Conservation (phyloP, 2,113 vertebrate genomes). For the Clinocottus analis region DNA sequence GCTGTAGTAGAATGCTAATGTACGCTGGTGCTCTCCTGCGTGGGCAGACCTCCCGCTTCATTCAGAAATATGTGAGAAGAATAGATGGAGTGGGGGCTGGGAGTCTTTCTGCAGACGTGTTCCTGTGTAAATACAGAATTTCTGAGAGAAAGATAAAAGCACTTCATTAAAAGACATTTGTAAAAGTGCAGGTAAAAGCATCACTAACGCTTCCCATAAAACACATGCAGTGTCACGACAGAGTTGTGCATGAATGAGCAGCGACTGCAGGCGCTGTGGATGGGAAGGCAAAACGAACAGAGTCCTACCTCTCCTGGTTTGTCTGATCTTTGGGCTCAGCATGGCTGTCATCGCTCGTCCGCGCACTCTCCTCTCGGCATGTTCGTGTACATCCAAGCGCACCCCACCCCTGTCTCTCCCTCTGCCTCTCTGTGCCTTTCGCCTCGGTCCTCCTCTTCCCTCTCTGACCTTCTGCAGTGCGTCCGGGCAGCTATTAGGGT, state of each 20-base stretch:
- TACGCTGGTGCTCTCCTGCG: conserved; percentile 13
- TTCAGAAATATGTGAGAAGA: conserved; percentile 48
- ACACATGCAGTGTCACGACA: neutral
- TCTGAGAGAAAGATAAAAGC: neutral
- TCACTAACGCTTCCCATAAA: neutral
- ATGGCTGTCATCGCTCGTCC: conserved; percentile 83
- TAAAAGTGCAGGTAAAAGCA: conserved; percentile 2
- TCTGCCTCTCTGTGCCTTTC: conserved; percentile 19
- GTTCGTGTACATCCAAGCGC: conserved; percentile 69
- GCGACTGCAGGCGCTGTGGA: neutral
- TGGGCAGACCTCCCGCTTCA: conserved; percentile 35
- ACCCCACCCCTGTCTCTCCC: conserved; percentile 57
- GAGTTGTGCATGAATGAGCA: neutral
- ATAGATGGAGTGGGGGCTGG: neutral
- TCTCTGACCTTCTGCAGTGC: conserved; percentile 78
- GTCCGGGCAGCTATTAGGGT: conserved; percentile 60
- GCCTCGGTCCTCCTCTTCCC: conserved; percentile 61
- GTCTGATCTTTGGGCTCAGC: conserved; percentile 94
- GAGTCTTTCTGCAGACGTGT: neutral
- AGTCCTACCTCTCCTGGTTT: conserved; percentile 90
- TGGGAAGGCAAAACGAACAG: conserved; percentile 29
- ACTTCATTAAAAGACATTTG: neutral
- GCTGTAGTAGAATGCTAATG: conserved; percentile 65
- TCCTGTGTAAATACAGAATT: neutral
- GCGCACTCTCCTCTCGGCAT: conserved; percentile 71